Conservation (phyloP, 2,113 vertebrate genomes). For the Anarhynchus alexandrinus region DNA sequence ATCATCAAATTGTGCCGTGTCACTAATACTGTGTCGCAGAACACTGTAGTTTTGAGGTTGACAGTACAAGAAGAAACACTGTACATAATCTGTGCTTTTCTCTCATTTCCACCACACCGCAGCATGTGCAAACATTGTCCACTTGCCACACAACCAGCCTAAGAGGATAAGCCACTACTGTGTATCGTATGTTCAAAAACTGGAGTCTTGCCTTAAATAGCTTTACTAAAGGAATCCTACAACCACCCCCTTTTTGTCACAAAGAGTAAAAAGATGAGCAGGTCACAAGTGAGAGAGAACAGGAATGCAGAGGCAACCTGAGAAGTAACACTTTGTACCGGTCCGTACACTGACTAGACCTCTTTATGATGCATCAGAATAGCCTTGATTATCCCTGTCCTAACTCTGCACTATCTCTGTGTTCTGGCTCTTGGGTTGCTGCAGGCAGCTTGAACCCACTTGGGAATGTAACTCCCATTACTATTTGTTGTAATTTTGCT, state of each 20-base stretch:
- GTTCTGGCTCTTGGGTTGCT: constrained; percentile 78
- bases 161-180: neutral
- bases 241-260: neutral
- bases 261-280: neutral
- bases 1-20: neutral
- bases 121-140: neutral
- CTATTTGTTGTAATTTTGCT: constrained; percentile 73
- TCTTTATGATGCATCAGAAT: neutral
- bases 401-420: constrained; percentile 66
- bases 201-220: constrained; percentile 58
- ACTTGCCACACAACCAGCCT: neutral
- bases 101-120: neutral
- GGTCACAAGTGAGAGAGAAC: neutral
- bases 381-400: constrained; percentile 38
- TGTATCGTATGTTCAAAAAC: neutral
- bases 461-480: constrained; percentile 72
- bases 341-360: neutral
- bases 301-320: neutral
- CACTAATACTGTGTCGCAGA: neutral
- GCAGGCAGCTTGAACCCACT: constrained; percentile 83
- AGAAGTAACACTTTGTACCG: neutral
- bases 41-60: neutral
- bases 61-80: neutral
- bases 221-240: neutral
- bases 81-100: neutral